Evolutionary conservation across 2,113 vertebrate species (phyloP).

Genomic region (Porphyrio hochstetteri): DNA sequence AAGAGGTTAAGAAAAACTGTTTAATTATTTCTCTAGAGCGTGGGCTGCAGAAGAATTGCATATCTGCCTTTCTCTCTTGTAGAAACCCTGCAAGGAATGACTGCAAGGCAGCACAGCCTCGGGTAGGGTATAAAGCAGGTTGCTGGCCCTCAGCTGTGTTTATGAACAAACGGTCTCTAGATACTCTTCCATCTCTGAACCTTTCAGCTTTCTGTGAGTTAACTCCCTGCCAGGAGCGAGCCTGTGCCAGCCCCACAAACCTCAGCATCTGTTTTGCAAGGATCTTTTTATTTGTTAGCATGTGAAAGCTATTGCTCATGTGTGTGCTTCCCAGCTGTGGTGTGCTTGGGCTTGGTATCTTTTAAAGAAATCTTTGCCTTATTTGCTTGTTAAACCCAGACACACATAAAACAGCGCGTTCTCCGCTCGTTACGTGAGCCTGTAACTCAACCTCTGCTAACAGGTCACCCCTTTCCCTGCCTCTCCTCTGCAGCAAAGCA

Average conservation of each 20-base stretch:
- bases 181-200: slow-evolving; percentile 70
- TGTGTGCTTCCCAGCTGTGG: slow-evolving; percentile 76
- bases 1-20: slow-evolving; percentile 84
- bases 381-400: slow-evolving; percentile 58
- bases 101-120: background rate
- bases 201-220: slow-evolving; percentile 59
- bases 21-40: slow-evolving; percentile 83
- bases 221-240: slow-evolving; percentile 68
- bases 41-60: slow-evolving; percentile 65
- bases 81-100: slow-evolving; percentile 57
- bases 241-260: slow-evolving; percentile 74
- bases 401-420: slow-evolving; percentile 5
- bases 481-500: background rate
- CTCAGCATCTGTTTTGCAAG: slow-evolving; percentile 81
- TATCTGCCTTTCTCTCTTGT: slow-evolving; percentile 62
- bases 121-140: slow-evolving; percentile 68
- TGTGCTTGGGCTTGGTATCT: slow-evolving; percentile 55
- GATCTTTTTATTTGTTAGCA: slow-evolving; percentile 74
- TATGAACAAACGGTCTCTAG: slow-evolving; percentile 75
- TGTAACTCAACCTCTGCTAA: background rate
- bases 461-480: background rate
- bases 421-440: background rate
- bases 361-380: slow-evolving; percentile 46
- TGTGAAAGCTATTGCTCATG: slow-evolving; percentile 75
- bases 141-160: slow-evolving; percentile 77